A percentile compares a stretch with the other conserved stretches of the same genome.
Conservation (phyloP, 2,888 invertebrate species). For the Ennomos erosarius region DNA sequence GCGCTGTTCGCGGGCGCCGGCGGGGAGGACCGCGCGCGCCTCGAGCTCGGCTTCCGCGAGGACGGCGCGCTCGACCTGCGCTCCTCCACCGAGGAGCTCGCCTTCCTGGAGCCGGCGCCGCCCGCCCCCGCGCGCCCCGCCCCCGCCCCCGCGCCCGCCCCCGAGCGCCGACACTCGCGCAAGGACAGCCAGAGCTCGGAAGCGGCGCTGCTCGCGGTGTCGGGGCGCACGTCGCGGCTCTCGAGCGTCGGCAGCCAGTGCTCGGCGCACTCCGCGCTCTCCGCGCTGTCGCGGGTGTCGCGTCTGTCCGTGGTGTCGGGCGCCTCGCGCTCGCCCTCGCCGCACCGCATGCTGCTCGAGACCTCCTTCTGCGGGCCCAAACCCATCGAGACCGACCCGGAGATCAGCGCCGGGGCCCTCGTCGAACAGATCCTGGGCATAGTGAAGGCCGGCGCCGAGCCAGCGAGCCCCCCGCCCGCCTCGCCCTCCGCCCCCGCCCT, state of each 20-base stretch:
- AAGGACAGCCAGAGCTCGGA: constrained; percentile 92
- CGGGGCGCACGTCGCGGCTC: constrained; percentile 91
- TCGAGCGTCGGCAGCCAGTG: constrained; percentile 92
- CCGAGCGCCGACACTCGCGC: constrained; percentile 83
- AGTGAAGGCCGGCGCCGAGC: constrained; percentile 52
- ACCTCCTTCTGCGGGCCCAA: constrained; percentile 96
- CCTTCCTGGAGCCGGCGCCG: constrained; percentile 88
- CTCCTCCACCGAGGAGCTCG: constrained; percentile 95
- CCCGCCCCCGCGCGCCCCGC: constrained; percentile 51
- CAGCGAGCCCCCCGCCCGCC: constrained; percentile 27
- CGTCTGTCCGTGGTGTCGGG: constrained; percentile 80
- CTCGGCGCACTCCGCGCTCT: constrained; percentile 83
- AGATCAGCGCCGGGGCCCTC: constrained; percentile 76
- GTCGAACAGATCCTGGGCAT: constrained; percentile 76
- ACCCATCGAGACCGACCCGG: constrained; percentile 85
- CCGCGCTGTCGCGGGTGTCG: constrained; percentile 66
- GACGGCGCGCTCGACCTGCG: constrained; percentile 94
- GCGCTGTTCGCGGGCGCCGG: constrained; percentile 88
- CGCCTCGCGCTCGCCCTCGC: constrained; percentile 91
- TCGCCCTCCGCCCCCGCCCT: constrained; percentile 41
- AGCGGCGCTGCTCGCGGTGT: constrained; percentile 89
- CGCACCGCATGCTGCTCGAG: constrained; percentile 95
- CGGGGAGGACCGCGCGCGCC: constrained; percentile 49
- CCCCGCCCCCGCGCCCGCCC: constrained; percentile 68
- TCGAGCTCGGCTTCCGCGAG: constrained; percentile 87